Evolutionary conservation across 2,113 vertebrate species (phyloP).

Genomic region (Oryzias curvinotus): DNA sequence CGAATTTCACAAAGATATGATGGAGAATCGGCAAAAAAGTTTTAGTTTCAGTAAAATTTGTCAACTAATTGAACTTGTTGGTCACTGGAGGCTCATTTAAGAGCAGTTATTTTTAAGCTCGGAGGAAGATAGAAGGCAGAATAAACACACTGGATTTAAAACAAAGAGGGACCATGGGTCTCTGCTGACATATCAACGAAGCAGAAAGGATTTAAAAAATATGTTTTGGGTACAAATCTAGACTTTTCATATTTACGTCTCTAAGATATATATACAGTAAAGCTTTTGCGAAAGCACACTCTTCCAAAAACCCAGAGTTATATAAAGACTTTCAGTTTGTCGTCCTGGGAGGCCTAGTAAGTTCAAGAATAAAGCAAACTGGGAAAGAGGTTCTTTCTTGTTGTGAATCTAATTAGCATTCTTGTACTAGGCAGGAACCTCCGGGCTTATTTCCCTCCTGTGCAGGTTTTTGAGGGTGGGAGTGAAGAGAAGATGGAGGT

Average conservation of each 20-base stretch:
- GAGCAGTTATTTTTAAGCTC: constrained; percentile 25
- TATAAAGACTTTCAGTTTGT: constrained; percentile 22
- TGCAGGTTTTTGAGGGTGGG: constrained; percentile 14
- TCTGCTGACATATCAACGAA: background rate
- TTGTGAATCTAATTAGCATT: constrained; percentile 52
- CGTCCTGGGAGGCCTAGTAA: constrained; percentile 24
- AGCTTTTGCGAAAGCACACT: constrained; percentile 10
- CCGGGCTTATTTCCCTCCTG: constrained; percentile 9
- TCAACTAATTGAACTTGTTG: constrained; percentile 34
- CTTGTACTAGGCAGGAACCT: constrained; percentile 30
- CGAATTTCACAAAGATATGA: no score
- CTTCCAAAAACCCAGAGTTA: constrained; percentile 42
- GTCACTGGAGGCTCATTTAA: constrained; percentile 57
- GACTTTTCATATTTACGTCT: constrained; percentile 8
- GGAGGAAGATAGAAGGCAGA: constrained; percentile 20
- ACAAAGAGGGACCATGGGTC: constrained; percentile 9
- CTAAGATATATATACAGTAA: constrained; percentile 4
- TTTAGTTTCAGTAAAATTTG: no score
- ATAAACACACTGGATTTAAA: constrained; percentile 23
- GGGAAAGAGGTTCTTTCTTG: constrained; percentile 40
- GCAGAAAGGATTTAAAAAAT: constrained; percentile 4
- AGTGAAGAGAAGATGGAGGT: constrained; percentile 7
- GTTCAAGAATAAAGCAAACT: constrained; percentile 34
- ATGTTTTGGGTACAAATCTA: constrained; percentile 10
- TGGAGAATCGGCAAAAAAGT: no score